Evolutionary conservation across 2,888 invertebrate genomes (phyloP), one percentile per base, ranked within the genome.

Genomic region (Caenorhabditis zanzibari): DNA sequence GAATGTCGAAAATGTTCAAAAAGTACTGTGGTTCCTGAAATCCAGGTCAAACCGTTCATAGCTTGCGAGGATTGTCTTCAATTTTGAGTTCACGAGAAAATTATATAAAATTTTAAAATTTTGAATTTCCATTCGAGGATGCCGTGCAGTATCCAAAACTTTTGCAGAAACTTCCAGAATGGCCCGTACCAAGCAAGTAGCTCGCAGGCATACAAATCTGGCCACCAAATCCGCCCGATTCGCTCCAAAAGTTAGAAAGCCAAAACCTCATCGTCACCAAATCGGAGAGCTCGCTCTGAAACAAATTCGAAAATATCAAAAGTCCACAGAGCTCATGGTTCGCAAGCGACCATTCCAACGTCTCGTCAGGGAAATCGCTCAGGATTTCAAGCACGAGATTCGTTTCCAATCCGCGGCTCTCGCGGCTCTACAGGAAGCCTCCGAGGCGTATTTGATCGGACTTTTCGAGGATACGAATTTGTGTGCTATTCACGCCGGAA

Each of bases 401-500:
- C 47, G 47, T n/a, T 47, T 47, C 19, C 47, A 47, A 10, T 47
- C 47, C 3, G 47, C 47, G 1, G 47, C 47, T 3, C 2, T 47
- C 47, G 47, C 47, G 2, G 47, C 47, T n/a, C 47, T 47, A 2
- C 47, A 47, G 19, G 47, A 47, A 47, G 47, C 47, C 16, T 47
- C 47, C n/a, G 47, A 47, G 10, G 47, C 47, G 1, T 47, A 47
- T 19, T 10, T 47, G 3, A n/a, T 47, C 2, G 19, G 47, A 2
- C n/a, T 47, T 47, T 47, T 47, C n/a, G 47, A 47, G 19, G 47
- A 47, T 19, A 47, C n/a, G 5, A 47, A 47, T 19, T n/a, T 47
- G 47, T 47, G 47, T 19, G 97, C 97, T 49, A 97, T 97, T 93
- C 97, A 98, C 93, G 97, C 97, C 91, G 97, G 97, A 94, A 95